Evolutionary conservation across 1,140 invertebrate genomes (phyloP).

Genomic region (Heliothis virescens): DNA sequence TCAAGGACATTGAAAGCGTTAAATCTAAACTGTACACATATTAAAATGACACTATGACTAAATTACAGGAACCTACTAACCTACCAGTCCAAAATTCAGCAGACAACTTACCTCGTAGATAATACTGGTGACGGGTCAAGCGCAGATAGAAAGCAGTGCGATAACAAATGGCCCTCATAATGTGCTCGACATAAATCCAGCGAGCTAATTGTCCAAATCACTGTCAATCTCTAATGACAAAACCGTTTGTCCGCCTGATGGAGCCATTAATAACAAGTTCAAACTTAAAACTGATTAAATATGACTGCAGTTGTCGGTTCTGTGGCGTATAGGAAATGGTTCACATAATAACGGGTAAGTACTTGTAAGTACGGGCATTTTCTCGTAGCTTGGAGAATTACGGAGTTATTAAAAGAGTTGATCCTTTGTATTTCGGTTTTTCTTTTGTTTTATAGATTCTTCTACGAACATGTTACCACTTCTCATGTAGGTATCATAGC

Average conservation of each 20-base stretch:
- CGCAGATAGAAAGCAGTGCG: slow-evolving; percentile 33
- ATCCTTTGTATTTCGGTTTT: too few species aligned
- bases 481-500: too few species aligned
- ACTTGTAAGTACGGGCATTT: too few species aligned
- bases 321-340: not conserved
- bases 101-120: slow-evolving; percentile 11
- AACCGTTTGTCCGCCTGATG: slow-evolving; percentile 35
- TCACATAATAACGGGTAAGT: not conserved
- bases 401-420: too few species aligned
- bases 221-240: slow-evolving; percentile 45
- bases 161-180: slow-evolving; percentile 39
- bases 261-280: slow-evolving; percentile 33
- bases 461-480: too few species aligned
- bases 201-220: slow-evolving; percentile 45
- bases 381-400: too few species aligned
- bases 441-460: too few species aligned
- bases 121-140: slow-evolving; percentile 25
- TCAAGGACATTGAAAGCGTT: too few species aligned
- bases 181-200: slow-evolving; percentile 38
- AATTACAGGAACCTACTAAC: not conserved
- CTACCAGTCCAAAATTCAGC: not conserved
- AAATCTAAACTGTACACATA: too few species aligned
- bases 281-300: slow-evolving; percentile 26
- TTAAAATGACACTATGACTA: not conserved
- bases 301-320: not conserved